These are phyloP conservation scores for Armadillidium nasatum DNA, from an alignment of 1,140 invertebrate species.

Conservation along the genomic window DNA sequence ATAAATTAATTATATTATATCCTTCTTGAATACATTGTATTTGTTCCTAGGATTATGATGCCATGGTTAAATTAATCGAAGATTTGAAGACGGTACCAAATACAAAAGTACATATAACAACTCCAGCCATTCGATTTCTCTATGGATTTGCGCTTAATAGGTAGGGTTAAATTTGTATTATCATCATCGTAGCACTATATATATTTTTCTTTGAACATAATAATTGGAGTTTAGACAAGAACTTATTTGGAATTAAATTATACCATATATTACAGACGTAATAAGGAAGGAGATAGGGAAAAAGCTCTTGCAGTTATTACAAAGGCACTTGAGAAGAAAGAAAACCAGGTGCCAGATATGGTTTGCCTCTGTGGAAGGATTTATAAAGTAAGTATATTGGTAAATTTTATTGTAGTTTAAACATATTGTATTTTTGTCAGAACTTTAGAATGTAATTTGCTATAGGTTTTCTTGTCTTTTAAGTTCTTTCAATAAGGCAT, in stretches of 20 bases:
- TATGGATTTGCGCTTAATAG: constrained; percentile 97
- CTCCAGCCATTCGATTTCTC: constrained; percentile 81
- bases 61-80: constrained; percentile 95
- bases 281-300: constrained; percentile 88
- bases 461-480: no score
- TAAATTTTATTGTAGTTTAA: no score
- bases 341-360: constrained; percentile 93
- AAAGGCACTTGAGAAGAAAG: constrained; percentile 82
- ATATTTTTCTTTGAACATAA: constrained; percentile 16
- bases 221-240: not conserved
- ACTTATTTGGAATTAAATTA: not conserved
- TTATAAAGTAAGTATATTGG: constrained; percentile 33
- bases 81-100: constrained; percentile 90
- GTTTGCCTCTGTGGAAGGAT: constrained; percentile 70
- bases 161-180: constrained; percentile 50
- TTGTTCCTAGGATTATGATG: constrained; percentile 77
- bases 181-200: no score
- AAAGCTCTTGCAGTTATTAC: constrained; percentile 87
- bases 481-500: no score
- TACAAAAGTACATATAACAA: constrained; percentile 80
- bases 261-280: constrained; percentile 60
- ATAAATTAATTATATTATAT: no score
- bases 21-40: not conserved
- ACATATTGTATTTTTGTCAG: no score
- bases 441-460: no score